Evolutionary conservation across 2,888 invertebrate species (phyloP), one percentile per base, ranked within the genome.

Genomic region (Nectonema munidae): DNA sequence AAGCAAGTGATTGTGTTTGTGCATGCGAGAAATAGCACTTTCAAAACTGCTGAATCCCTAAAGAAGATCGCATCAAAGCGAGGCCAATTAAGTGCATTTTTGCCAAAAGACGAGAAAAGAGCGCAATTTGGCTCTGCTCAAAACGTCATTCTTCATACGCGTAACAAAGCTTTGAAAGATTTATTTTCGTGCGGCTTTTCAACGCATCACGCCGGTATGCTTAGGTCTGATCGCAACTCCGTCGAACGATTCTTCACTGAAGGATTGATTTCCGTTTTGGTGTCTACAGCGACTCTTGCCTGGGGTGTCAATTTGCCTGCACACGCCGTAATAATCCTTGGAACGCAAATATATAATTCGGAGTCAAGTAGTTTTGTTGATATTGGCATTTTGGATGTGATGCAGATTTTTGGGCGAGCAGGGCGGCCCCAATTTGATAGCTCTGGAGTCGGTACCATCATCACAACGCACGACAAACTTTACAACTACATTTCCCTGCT

Each of bases 251-350:
- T 71, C 48, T 95, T 95, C 52, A 58, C 69, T 0, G 71, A 71
- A 40, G 86, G 86, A 1, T 64, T 69, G 44, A 68, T 81, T 42
- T 37, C 42, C 20, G 77, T 64, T 9, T 59, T 99, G 2, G 73
- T 81, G 5, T 89, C 89, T 52, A 99, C 95, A 0, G 75, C 95
- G 1, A 99, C 95, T 0, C 61, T 99, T 20, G 95, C 95, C 18
- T 99, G 95, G 95, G 95, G 95, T 46, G 89, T 99, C 3, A 99
- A 99, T 59, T 62, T 99, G 44, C 95, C 95, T 0, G 95, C 95
- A 0, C 86, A 89, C 54, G 86, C 79, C 20, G 89, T 95, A 44
- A 68, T 95, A 36, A 83, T 83, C 44, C 56, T 74, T 72, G 79
- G 83, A 19, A 99, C 95, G 5, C 79, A 83, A 54, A 71, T 95